phyloP scores from a whole-genome alignment of 2,113 vertebrate genomes.

The Paramormyrops kingsleyae region DNA sequence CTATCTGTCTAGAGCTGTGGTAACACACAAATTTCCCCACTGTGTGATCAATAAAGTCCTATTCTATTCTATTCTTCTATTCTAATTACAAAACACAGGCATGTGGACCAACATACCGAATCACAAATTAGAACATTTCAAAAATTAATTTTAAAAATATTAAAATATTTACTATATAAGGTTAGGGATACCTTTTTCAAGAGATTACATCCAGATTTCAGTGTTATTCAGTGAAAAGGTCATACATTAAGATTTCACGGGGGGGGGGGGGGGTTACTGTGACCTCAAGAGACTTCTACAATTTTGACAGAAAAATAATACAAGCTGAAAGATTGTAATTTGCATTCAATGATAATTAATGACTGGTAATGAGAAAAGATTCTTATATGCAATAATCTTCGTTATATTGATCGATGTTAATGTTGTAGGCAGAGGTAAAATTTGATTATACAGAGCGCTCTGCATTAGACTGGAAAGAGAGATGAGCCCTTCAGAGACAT shows the following conservation, averaged over 20 bases:
- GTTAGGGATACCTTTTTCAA: not conserved
- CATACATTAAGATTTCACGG: not conserved
- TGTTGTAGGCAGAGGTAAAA: not conserved
- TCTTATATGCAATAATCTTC: not conserved
- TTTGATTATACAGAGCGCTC: not conserved
- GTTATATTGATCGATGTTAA: not conserved
- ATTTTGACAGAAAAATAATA: not conserved
- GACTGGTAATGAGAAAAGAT: not conserved
- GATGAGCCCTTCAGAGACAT: not conserved
- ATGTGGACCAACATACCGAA: not conserved
- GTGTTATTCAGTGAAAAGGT: not conserved
- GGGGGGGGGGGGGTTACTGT: not conserved
- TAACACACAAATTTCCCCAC: too few species aligned
- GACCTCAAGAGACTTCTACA: not conserved
- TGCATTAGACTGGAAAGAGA: not conserved
- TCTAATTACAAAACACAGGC: not conserved
- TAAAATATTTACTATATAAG: not conserved
- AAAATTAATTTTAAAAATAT: not conserved
- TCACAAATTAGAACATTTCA: not conserved
- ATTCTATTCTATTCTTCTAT: too few species aligned
- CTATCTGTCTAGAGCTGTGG: too few species aligned
- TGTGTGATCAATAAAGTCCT: too few species aligned
- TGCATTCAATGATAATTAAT: not conserved
- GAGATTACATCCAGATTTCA: not conserved
- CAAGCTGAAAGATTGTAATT: not conserved